Base-by-base conservation (phyloP, 1,140 invertebrate genomes). In the Helicoverpa zea region DNA sequence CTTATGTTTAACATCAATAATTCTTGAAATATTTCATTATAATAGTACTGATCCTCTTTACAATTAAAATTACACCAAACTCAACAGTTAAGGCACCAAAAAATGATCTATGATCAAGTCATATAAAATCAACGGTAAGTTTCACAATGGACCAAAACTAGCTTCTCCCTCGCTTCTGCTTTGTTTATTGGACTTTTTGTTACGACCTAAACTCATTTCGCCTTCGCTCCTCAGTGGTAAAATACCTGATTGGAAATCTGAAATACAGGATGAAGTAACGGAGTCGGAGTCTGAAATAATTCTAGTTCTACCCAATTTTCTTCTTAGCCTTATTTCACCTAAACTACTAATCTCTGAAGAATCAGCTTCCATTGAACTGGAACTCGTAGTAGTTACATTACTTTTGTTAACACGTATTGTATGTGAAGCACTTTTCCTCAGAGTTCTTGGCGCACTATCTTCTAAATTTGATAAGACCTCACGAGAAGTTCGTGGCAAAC, bases 121-220 rank as follows among this genome's bases (percentile, higher is more conserved):
- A 23, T 13, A 52, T 35, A 64, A 77, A 56, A 64, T 58, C 35
- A 76, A 43, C 23, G 5, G 3, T 59, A 23, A 68, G n/a, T 49
- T 51, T 72, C 80, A 77, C 52, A 85, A 52, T 51, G 86, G 84
- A 56, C 87, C 89, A 49, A 91, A 77, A 78, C 91, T 92, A 35
- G 91, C 80, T 90, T 95, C 94, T 51, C 94, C 95, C 52, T 95
- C 93, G 83, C 94, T 95, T 83, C 89, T 94, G 78, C 80, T 90
- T 43, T 83, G 70, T 63, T 84, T 86, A 23, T 81, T 90, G 72
- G 63, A 80, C 83, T 81, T 84, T 85, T 66, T 83, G 87, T 72
- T 83, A 64, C 86, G 88, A 66, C 83, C 87, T 81, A 89, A 80
- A 89, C 90, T 93, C 64, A 92, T 51, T 83, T 95, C 91, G 35